Conservation (phyloP, 2,888 invertebrate species). For the Drosophila planitibia region DNA sequence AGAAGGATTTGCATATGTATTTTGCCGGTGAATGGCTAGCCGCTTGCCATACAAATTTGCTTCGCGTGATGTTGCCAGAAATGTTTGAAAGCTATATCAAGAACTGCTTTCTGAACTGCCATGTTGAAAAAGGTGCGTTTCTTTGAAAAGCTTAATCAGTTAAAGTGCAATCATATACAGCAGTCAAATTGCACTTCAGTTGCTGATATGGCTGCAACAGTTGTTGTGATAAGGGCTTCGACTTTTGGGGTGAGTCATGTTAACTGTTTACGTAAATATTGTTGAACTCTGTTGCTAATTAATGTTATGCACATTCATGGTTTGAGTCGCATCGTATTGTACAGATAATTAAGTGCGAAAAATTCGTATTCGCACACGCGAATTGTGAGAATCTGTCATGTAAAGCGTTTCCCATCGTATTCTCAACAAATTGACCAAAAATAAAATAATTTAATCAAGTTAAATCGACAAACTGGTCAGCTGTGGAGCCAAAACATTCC, state of each 20-base stretch:
- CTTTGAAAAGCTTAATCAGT: background rate
- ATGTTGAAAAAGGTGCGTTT: background rate
- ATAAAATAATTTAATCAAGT: constrained; percentile 31
- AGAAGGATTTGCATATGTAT: no score
- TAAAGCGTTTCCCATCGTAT: constrained; percentile 23
- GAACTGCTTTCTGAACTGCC: background rate
- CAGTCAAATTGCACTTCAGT: background rate
- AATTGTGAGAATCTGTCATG: constrained; percentile 46
- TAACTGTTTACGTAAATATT: background rate
- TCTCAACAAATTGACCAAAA: constrained; percentile 28
- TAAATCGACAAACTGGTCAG: constrained; percentile 19
- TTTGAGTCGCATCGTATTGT: constrained; percentile 9
- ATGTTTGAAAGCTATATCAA: background rate
- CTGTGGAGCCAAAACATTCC: constrained; percentile 18
- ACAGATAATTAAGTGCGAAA: constrained; percentile 19
- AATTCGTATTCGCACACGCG: constrained; percentile 19
- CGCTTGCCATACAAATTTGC: background rate
- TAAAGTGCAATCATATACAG: background rate
- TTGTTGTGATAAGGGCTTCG: background rate
- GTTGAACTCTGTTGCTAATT: constrained; percentile 11
- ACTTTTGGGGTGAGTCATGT: background rate
- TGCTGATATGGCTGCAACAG: background rate
- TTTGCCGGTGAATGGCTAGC: background rate
- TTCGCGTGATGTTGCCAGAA: background rate
- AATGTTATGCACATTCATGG: background rate